phyloP scores from a whole-genome alignment of 2,888 invertebrate species.

The Aproaerema taeniolella region DNA sequence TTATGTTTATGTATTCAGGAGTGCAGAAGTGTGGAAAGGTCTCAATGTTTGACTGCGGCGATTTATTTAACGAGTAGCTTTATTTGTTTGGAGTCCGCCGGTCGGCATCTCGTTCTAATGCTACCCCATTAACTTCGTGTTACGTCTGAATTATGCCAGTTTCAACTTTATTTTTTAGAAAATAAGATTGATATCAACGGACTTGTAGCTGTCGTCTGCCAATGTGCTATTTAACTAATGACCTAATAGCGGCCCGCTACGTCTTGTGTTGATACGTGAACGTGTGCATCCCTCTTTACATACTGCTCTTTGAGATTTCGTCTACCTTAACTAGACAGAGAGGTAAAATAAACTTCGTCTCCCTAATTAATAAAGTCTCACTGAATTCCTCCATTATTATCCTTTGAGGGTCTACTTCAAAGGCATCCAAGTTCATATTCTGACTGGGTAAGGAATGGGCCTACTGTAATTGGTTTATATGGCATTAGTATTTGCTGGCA shows the following conservation, averaged over 20 bases:
- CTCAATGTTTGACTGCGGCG: constrained; percentile 57
- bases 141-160: constrained; percentile 39
- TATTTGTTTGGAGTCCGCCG: constrained; percentile 55
- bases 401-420: no score
- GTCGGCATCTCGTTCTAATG: constrained; percentile 50
- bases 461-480: no score
- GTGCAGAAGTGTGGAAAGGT: constrained; percentile 54
- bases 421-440: no score
- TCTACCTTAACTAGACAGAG: no score
- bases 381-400: no score
- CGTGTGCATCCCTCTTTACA: no score
- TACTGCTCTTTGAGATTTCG: no score
- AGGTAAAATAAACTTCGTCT: no score
- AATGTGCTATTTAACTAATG: constrained; percentile 50
- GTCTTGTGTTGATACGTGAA: constrained; percentile 44
- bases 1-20: constrained; percentile 53
- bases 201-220: constrained; percentile 26
- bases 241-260: constrained; percentile 50
- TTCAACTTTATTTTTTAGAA: constrained; percentile 42
- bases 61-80: constrained; percentile 65
- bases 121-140: constrained; percentile 50
- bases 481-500: no score
- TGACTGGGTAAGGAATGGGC: no score
- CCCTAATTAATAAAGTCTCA: no score
- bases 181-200: constrained; percentile 30